Evolutionary conservation across 2,113 vertebrate species (phyloP).

Genomic region (Solea senegalensis): DNA sequence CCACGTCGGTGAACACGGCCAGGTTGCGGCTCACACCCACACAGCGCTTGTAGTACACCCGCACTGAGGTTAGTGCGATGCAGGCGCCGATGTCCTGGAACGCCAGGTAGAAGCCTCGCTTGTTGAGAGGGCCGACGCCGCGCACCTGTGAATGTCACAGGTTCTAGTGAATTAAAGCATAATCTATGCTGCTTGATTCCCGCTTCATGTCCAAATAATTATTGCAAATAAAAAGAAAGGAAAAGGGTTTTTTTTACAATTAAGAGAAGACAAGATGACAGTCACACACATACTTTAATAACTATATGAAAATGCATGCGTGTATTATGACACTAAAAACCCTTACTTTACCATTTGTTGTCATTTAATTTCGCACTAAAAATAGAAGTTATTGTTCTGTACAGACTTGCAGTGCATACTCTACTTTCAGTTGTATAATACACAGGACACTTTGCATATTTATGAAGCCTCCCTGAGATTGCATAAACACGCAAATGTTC

Average conservation of each 20-base stretch:
- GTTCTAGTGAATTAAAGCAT: too few relatives aligned
- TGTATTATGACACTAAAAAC: too few relatives aligned
- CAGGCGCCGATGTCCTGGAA: constrained; percentile 98
- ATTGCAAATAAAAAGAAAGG: too few relatives aligned
- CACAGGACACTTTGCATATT: neutral
- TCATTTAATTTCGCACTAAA: too few relatives aligned
- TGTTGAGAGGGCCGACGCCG: constrained; percentile 89
- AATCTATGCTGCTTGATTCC: too few relatives aligned
- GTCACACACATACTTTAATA: too few relatives aligned
- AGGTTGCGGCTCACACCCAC: constrained; percentile 90
- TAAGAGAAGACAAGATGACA: too few relatives aligned
- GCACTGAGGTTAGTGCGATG: constrained; percentile 92
- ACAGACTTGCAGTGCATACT: neutral
- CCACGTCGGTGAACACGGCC: constrained; percentile 92
- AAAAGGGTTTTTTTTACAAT: too few relatives aligned
- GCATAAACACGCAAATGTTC: neutral
- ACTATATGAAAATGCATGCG: too few relatives aligned
- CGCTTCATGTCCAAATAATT: too few relatives aligned
- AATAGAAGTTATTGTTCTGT: too few relatives aligned
- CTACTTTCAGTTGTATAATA: neutral
- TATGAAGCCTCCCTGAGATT: neutral
- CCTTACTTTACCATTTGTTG: too few relatives aligned
- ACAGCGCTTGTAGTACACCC: constrained; percentile 97
- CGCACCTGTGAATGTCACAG: constrained; percentile 75
- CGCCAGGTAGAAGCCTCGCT: constrained; percentile 93